Percentiles rank a stretch among this genome's conserved stretches.
Conservation (phyloP, 2,113 vertebrate species). For the Pipra filicauda region DNA sequence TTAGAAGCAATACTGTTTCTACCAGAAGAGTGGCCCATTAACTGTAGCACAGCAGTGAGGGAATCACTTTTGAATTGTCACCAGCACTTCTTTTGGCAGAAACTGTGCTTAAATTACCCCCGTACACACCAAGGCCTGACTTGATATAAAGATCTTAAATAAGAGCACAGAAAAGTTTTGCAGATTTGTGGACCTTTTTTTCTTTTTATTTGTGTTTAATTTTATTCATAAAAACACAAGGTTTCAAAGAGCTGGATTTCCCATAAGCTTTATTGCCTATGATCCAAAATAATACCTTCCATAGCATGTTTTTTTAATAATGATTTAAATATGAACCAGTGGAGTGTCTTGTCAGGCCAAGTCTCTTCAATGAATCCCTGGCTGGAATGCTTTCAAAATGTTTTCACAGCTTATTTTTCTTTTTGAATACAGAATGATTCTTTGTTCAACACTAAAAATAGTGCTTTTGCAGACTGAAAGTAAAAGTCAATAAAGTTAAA, state of each 20-base stretch:
- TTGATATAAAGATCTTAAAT: background rate
- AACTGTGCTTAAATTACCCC: background rate
- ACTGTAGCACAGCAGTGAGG: background rate
- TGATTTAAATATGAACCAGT: background rate
- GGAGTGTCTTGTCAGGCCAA: background rate
- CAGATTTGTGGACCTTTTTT: background rate
- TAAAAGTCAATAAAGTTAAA: background rate
- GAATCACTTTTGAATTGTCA: slow-evolving; percentile 24
- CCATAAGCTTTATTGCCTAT: background rate
- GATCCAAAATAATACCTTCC: background rate
- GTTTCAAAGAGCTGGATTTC: background rate
- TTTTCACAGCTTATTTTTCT: background rate
- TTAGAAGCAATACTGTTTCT: background rate
- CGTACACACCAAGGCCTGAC: background rate
- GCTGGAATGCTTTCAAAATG: background rate
- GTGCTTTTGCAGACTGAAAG: background rate
- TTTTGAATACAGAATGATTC: background rate
- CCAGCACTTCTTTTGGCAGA: background rate
- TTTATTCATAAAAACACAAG: background rate
- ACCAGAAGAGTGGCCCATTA: slow-evolving; percentile 2
- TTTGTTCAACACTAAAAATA: background rate
- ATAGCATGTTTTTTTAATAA: background rate
- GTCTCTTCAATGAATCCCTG: background rate
- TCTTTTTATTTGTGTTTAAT: background rate
- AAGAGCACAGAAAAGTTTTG: background rate